Evolutionary conservation across 2,113 vertebrate genomes (phyloP), one percentile per base, ranked within the genome.

Genomic region (Edolisoma coerulescens): DNA sequence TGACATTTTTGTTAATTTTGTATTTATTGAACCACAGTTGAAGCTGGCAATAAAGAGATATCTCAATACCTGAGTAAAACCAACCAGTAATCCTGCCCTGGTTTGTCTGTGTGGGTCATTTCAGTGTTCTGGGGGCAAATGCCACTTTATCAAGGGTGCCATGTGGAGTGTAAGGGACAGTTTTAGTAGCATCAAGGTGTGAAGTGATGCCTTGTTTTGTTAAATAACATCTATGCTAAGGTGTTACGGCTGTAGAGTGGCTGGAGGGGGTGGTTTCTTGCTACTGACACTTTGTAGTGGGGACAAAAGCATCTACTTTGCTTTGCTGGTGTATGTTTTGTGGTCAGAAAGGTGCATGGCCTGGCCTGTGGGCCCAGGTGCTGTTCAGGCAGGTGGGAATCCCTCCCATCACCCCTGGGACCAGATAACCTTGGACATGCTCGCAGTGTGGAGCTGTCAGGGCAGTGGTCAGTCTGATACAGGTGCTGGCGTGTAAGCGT

Each of bases 1-100:
- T 60, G 89, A 65, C 53, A 32, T 83, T 96, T 97, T 96, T 88
- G 42, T 87, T 65, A 95, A 89, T 92, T 95, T 97, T 95, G 47
- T 96, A 95, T 96, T 88, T 88, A 97, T 94, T 91, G 61, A 87
- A 44, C 71, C 45, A 71, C 26, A 3, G 77, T 85, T 80, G 67
- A 93, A 84, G 56, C 78, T 35, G 74, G 95, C 91, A 96, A 96
- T 96, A 96, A 96, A 44, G 90, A 87, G 69, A 74, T 80, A 61
- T 21, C 74, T 50, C 56, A 95, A 83, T 49, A 87, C 33, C 22
- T 18, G 68, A 95, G 73, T 63, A 68, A 93, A 96, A 73, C 9
- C 54, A 78, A 41, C 13, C 60, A 7, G 19, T 47, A 16, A 63
- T 68, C 70, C 78, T 74, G 75, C 32, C 18, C 15, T 67, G 77